Evolutionary conservation across 2,113 vertebrate genomes (phyloP).

Genomic region (Leptocoma aspasia): DNA sequence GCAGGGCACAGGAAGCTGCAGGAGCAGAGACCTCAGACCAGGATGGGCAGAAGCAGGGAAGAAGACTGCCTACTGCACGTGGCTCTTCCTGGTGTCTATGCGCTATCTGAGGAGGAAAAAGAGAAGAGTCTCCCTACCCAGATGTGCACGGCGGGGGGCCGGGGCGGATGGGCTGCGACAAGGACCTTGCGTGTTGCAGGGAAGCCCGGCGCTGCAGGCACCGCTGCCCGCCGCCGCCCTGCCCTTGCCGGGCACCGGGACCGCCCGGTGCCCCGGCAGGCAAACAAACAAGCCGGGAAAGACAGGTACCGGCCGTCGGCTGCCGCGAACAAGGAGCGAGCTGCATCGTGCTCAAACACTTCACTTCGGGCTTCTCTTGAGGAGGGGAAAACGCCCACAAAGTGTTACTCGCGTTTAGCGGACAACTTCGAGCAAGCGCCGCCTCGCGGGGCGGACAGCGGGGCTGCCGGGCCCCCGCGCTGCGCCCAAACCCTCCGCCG

Average conservation of each 20-base stretch:
- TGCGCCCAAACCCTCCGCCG: not conserved
- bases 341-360: not conserved
- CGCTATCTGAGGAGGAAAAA: not conserved
- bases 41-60: not conserved
- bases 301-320: not conserved
- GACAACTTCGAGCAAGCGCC: not conserved
- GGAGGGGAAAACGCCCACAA: rapidly evolving
- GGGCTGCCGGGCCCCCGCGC: too few relatives aligned
- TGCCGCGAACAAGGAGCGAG: not conserved
- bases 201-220: not conserved
- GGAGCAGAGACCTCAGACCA: rapidly evolving
- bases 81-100: not conserved
- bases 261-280: too few relatives aligned
- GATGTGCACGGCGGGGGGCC: not conserved
- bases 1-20: not conserved
- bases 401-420: not conserved
- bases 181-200: not conserved
- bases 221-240: not conserved
- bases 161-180: not conserved
- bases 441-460: not conserved
- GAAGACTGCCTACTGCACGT: not conserved
- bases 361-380: not conserved
- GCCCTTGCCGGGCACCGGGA: not conserved
- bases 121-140: not conserved
- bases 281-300: not conserved